A percentile compares a stretch with the other conserved stretches of the same genome.
These are phyloP conservation scores for Eristalis intricaria DNA, from an alignment of 2,888 invertebrate genomes.

Conservation along the genomic window DNA sequence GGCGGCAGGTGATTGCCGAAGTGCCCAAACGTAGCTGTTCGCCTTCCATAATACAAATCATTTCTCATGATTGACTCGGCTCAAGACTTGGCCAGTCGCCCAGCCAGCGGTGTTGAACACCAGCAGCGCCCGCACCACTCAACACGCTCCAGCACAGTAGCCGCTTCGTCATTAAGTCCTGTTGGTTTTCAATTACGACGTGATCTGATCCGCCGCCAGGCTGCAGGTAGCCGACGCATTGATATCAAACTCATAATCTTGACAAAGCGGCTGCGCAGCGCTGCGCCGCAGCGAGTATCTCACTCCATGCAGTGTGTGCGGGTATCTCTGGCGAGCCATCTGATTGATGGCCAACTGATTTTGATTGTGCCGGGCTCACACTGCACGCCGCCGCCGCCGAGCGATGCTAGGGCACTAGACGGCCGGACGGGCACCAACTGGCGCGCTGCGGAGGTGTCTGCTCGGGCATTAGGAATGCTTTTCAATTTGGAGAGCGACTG, in stretches of 20 bases:
- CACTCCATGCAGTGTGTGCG: slow-evolving; percentile 26
- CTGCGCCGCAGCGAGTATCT: slow-evolving; percentile 46
- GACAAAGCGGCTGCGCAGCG: slow-evolving; percentile 57
- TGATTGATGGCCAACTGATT: slow-evolving; percentile 69
- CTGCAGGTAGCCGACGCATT: slow-evolving; percentile 66
- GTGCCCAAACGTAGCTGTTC: slow-evolving; percentile 34
- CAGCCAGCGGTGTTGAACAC: slow-evolving; percentile 11
- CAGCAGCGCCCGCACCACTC: slow-evolving; percentile 58
- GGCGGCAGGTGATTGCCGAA: slow-evolving; percentile 65
- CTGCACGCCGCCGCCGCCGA: slow-evolving; percentile 23
- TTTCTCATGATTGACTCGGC: slow-evolving; percentile 65
- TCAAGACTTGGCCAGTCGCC: neutral
- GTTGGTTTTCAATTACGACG: slow-evolving; percentile 72
- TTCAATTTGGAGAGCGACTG: slow-evolving; percentile 43
- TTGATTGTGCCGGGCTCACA: slow-evolving; percentile 61
- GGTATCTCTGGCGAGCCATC: slow-evolving; percentile 50
- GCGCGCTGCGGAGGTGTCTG: slow-evolving; percentile 39
- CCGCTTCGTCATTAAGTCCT: slow-evolving; percentile 71
- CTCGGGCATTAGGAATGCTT: slow-evolving; percentile 50
- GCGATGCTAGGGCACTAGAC: slow-evolving; percentile 34
- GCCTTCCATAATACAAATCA: slow-evolving; percentile 55
- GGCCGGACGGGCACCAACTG: slow-evolving; percentile 27
- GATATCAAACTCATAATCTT: slow-evolving; percentile 71
- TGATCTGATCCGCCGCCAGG: slow-evolving; percentile 70
- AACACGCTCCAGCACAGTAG: slow-evolving; percentile 58